Base-by-base conservation (phyloP, 2,888 invertebrate species). In the Pterobdella sp. region DNA sequence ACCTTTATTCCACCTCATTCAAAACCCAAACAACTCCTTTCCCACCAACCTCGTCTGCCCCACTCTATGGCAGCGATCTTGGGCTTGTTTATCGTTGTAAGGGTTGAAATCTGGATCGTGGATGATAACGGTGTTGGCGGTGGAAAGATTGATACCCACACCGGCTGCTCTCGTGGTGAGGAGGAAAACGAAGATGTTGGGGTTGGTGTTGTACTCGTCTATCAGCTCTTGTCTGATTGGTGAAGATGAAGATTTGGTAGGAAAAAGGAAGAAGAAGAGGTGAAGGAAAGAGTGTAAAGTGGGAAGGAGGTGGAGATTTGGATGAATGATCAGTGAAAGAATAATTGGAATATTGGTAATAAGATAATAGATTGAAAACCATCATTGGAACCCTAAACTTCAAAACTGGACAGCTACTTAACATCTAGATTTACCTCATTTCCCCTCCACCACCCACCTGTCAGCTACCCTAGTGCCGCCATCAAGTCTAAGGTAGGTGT, bases 41-140 rank as follows among this genome's bases (percentile, higher is more conserved):
- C 26, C 18, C 18, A 22, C 22, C 70, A 26, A 26, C 87, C 83
- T 86, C 65, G 82, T 86, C 80, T 88, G 88, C n/a, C 88, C 88
- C 14, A 88, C 85, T 73, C 88, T 82, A 79, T 88, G 88, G 79
- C 87, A 56, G 60, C 60, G 60, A 85, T 97, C 96, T 83, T 96
- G 95, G 0, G 96, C 96, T 85, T 95, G 87, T 78, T 94, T 95
- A 84, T 97, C 96, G 83, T 96, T 96, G 84, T 96, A 95, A 0
- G 96, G 96, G 86, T 97, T 97, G 84, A 94, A 95, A 86, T 97
- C 97, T 70, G 96, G 93, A 82, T 97, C 97, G 83, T 97, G 95
- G 77, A 97, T 90, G 79, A 94, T 90, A 78, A 96, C 96, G 18
- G 92, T 92, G 85, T 96, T 94, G 0, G 97, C 96, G 0, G 93